phyloP scores from a whole-genome alignment of 2,113 vertebrate genomes.

The Toxostoma redivivum region DNA sequence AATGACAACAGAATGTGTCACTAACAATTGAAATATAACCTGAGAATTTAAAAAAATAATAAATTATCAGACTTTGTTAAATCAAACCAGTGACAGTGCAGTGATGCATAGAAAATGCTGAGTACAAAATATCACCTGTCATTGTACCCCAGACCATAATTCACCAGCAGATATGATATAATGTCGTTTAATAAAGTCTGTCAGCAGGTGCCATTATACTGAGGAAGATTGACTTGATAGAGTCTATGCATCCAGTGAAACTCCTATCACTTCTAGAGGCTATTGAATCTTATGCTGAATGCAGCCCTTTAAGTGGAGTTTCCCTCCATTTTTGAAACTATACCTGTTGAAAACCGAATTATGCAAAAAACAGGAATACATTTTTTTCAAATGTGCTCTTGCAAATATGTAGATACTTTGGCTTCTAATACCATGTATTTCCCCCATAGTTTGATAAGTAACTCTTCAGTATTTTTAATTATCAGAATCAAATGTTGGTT shows the following conservation, averaged over 20 bases:
- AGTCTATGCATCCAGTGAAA: background rate
- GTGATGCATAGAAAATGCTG: slow-evolving; percentile 6
- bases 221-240: background rate
- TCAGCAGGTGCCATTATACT: background rate
- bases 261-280: background rate
- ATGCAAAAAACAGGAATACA: background rate
- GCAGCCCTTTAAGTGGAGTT: background rate
- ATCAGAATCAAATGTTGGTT: slow-evolving; percentile 25
- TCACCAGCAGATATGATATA: background rate
- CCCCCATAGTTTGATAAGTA: background rate
- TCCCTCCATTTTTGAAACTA: background rate
- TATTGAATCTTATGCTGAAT: background rate
- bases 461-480: slow-evolving; percentile 8
- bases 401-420: background rate
- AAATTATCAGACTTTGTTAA: background rate
- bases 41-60: background rate
- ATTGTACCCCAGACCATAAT: background rate
- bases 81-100: background rate
- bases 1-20: background rate
- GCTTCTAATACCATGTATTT: background rate
- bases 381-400: background rate
- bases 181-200: background rate
- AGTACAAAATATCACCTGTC: background rate
- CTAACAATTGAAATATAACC: background rate
- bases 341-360: slow-evolving; percentile 17